A percentile compares a stretch with the other conserved stretches of the same genome.
These are phyloP conservation scores for Cardiocondyla obscurior DNA, from an alignment of 1,140 invertebrate species.

Conservation along the genomic window DNA sequence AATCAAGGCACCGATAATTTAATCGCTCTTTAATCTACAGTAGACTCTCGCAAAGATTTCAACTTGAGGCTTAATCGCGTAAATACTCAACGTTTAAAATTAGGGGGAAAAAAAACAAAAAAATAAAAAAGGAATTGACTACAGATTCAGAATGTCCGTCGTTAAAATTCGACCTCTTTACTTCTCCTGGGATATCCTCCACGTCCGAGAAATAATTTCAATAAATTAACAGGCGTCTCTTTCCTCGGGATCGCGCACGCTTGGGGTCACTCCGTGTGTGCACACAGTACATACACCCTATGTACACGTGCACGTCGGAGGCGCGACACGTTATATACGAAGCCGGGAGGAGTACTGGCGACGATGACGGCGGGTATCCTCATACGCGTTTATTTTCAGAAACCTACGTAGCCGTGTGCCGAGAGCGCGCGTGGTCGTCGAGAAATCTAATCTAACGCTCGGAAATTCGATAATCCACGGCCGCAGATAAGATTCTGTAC, in stretches of 20 bases:
- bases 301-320: conserved; percentile 18
- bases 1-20: conserved; percentile 1
- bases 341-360: conserved; percentile 58
- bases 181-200: neutral
- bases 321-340: conserved; percentile 18
- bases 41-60: neutral
- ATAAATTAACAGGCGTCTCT: neutral
- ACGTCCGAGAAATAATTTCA: neutral
- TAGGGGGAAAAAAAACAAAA: conserved; percentile 2
- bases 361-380: conserved; percentile 49
- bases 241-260: neutral
- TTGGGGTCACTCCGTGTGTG: neutral
- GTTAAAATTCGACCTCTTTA: neutral
- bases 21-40: conserved; percentile 1
- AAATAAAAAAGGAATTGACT: too few relatives aligned
- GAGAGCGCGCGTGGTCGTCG: conserved; percentile 22
- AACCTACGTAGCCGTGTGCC: conserved; percentile 1
- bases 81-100: neutral
- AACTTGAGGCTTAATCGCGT: neutral
- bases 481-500: conserved; percentile 63
- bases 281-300: neutral
- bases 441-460: conserved; percentile 70
- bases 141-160: neutral
- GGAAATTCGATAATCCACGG: conserved; percentile 60
- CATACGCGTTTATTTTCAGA: conserved; percentile 70